Base-by-base conservation (phyloP, 2,888 invertebrate species). In the Lamellibrachia satsuma region DNA sequence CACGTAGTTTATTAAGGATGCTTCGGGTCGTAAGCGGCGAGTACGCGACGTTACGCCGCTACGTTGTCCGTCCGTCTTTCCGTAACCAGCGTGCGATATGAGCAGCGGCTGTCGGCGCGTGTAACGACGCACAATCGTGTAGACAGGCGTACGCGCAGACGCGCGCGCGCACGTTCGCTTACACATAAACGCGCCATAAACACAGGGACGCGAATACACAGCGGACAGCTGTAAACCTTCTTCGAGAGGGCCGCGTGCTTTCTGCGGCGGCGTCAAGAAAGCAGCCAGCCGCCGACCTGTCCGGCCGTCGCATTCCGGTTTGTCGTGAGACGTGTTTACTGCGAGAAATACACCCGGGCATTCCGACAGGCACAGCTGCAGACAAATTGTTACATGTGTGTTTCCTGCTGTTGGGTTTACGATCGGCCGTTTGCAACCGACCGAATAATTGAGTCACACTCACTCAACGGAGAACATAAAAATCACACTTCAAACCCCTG, bases 181-280 rank as follows among this genome's bases (percentile, higher is more conserved):
- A 75, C 75, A 75, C 75, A 75, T 75, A 75, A 75, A 75, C 75
- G 75, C 75, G 75, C 75, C 75, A 75, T 75, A 75, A 75, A 75
- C 75, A 22, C 75, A 75, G n/a, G 75, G 6, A 22, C 75, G n/a
- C n/a, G 75, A 75, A 75, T 75, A 15, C 75, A 2, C 15, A 3
- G 75, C 6, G n/a, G 75, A 75, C 75, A n/a, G 6, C 75, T n/a
- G n/a, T 75, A 75, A 75, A 75, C 75, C 15, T 22, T 15, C 4
- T n/a, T 2, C 75, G 75, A 75, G 75, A 22, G 6, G 22, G 75
- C 39, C 39, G 39, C 39, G 75, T n/a, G 22, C 4, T 6, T 75
- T 75, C 3, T 22, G 22, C 75, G 22, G 15, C 3, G 11, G 22
- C 75, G 75, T 15, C 75, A 6, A 75, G n/a, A 6, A 6, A 75